phyloP scores from a whole-genome alignment of 2,113 vertebrate genomes.

The Nematolebias whitei region DNA sequence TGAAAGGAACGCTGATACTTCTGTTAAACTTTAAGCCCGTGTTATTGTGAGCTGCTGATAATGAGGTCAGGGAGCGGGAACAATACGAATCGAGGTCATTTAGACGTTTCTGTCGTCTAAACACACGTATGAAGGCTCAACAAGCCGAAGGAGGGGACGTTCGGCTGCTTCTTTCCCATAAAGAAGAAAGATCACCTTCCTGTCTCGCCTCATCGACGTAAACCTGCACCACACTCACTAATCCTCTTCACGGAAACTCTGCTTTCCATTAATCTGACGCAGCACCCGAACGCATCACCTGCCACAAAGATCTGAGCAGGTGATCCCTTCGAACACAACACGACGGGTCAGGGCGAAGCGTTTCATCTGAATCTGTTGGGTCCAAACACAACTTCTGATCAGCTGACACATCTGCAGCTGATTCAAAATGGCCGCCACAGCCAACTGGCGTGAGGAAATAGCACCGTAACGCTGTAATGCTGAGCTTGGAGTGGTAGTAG shows the following conservation, averaged over 20 bases:
- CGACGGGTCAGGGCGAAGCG: no score
- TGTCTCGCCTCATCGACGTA: not conserved
- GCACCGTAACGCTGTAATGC: no score
- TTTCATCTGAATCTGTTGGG: no score
- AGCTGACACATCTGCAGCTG: no score
- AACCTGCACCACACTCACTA: not conserved
- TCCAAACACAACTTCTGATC: no score
- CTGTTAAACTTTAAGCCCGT: conserved; percentile 27
- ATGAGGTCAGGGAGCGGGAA: conserved; percentile 16
- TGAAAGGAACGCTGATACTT: not conserved
- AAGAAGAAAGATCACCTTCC: conserved; percentile 16
- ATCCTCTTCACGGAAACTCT: not conserved
- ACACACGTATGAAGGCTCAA: conserved; percentile 63
- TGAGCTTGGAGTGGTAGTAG: no score
- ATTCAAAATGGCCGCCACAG: no score
- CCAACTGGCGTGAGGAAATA: no score
- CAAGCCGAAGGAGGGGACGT: conserved; percentile 23
- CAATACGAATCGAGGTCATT: conserved; percentile 34
- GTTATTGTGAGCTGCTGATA: conserved; percentile 1
- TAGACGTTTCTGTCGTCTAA: conserved; percentile 55
- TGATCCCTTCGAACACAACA: no score
- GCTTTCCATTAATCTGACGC: not conserved
- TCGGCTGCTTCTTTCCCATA: not conserved
- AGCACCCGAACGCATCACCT: not conserved
- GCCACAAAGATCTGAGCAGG: not conserved